phyloP scores from a whole-genome alignment of 2,797 vertebrate genomes.

The Gallinago nigripennis region DNA sequence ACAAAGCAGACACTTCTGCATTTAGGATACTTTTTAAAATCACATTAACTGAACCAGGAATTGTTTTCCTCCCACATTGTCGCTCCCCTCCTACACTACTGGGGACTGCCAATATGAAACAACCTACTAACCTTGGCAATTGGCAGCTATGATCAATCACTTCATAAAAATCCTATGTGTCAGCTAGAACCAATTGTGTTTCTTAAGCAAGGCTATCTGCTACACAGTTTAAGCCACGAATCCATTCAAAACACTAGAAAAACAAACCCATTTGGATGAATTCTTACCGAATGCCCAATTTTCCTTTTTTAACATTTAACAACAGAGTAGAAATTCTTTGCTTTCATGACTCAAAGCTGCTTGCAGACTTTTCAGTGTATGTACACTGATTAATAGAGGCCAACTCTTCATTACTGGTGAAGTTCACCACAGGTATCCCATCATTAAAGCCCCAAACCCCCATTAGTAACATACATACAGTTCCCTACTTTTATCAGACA shows the following conservation, averaged over 20 bases:
- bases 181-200: conserved; percentile 68
- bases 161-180: conserved; percentile 65
- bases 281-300: neutral
- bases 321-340: neutral
- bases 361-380: neutral
- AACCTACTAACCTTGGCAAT: conserved; percentile 38
- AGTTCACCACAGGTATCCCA: neutral
- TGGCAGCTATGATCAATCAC: conserved; percentile 67
- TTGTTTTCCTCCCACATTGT: neutral
- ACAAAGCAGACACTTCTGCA: neutral
- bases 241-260: conserved; percentile 46
- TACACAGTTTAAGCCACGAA: conserved; percentile 66
- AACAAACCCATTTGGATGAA: conserved; percentile 32
- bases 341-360: neutral
- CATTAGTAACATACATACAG: neutral
- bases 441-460: neutral
- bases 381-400: neutral
- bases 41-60: neutral
- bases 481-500: neutral
- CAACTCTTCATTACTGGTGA: neutral
- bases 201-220: conserved; percentile 69
- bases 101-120: conserved; percentile 43
- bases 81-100: fast-evolving
- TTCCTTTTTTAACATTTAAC: neutral
- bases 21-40: conserved; percentile 41